Conservation (phyloP, 2,113 vertebrate genomes). For the Muscicapa adusta region DNA sequence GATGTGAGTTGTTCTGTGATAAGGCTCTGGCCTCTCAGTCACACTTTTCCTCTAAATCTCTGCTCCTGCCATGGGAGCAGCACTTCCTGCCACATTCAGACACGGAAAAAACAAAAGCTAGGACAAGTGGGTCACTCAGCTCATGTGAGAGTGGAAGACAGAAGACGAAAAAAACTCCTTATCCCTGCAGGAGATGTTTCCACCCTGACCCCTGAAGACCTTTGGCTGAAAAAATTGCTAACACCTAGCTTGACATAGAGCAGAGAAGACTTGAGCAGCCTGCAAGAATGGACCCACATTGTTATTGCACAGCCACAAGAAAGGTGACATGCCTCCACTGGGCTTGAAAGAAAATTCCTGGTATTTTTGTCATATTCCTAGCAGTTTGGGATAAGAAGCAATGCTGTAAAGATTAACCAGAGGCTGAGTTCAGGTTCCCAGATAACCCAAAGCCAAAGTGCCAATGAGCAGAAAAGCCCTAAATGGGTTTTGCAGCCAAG, state of each 20-base stretch:
- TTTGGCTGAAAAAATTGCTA: neutral
- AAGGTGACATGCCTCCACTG: neutral
- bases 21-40: neutral
- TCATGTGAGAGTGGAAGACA: neutral
- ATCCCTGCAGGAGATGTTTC: neutral
- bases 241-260: rapidly evolving
- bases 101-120: neutral
- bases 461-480: neutral
- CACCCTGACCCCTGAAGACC: neutral
- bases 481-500: neutral
- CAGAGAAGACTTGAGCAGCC: neutral
- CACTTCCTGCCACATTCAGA: neutral
- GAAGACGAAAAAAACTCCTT: neutral
- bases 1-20: neutral
- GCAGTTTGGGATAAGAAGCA: neutral
- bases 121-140: neutral
- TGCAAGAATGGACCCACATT: rapidly evolving
- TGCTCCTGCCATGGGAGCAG: neutral
- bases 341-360: neutral
- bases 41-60: neutral
- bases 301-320: neutral
- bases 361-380: neutral
- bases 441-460: neutral
- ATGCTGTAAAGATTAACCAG: neutral
- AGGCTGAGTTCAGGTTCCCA: neutral